Evolutionary conservation across 30 jellyfish, hydroid and myxozoan species (phyloP), one percentile per base, ranked within the genome.

Genomic region (Turritopsis rubra): DNA sequence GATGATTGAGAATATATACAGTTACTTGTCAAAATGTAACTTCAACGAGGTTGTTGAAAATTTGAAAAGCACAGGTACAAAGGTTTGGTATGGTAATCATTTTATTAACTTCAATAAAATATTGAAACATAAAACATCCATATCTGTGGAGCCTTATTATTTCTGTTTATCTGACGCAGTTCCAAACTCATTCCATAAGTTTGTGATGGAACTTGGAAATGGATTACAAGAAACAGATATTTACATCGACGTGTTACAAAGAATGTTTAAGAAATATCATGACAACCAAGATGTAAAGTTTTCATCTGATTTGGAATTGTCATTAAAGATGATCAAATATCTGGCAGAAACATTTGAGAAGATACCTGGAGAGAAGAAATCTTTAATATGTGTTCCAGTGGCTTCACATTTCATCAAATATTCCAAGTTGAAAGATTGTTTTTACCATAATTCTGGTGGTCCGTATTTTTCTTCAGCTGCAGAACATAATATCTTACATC

Each of bases 401-500:
- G 77, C 28, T 68, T 68, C 77, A 9, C 31, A 9, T 68, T 23
- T n/a, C 30, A 23, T 68, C 30, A 27, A 68, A 68, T 68, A n/a
- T 23, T 23, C 16, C 31, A 23, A 23, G 0, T 68, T 68, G 19
- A 68, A 68, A 27, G 8, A 68, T n/a, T 68, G 77, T 27, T 68
- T n/a, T 68, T 68, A 68, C 30, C 77, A 68, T 19, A 27, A 19
- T 68, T 68, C 19, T 68, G 77, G 30, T 68, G 77, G 77, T n/a
- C 28, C 77, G 9, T 7, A 68, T 68, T 41, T 41, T 41, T 41
- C 60, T 3, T 68, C 77, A 7, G 28, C 30, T n/a, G 30, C 28
- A 7, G 77, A 68, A 19, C 28, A n/a, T 23, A 82, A 22, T 54
- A 52, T 70, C 75, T 68, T 82, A 0, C 95, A 90, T 86, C 82